Base-by-base conservation (phyloP, 2,797 vertebrate species). In the Gadopsis bispinosus region DNA sequence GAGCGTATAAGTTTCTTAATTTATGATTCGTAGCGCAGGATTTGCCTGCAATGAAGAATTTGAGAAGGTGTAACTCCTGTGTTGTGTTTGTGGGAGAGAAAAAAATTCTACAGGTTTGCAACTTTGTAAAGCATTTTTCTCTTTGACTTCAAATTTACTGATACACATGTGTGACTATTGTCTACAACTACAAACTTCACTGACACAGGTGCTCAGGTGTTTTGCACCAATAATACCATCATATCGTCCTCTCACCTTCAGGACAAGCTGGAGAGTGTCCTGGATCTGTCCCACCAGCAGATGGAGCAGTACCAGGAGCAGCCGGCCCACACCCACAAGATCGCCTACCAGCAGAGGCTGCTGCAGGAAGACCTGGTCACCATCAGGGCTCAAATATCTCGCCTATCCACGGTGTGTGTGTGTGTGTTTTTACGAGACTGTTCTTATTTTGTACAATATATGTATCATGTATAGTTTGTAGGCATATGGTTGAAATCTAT, bases 311-410 rank as follows among this genome's bases (percentile, higher is more conserved):
- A 97, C 93, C 96, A 95, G 89, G 96, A 97, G 75, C 97, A 98
- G 84, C 96, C 96, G 0, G 93, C 94, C 74, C 97, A 98, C 5
- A 77, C 91, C 39, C 96, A 98, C 71, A 99, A 99, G 86, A 99
- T 99, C 9, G 94, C 96, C 82, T 97, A 95, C 83, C 98, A 99
- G 92, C 98, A 99, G 94, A 96, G 95, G 65, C 95, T 99, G 69
- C 95, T 99, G 74, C 97, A 98, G 81, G 98, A 99, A 29, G 98
- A 99, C 75, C 95, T 99, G 26, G 97, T 99, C 75, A 95, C 95
- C 81, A 98, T 99, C 93, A 93, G 97, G 69, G 98, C 98, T 3
- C 96, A 97, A 79, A 96, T 99, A 85, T 99, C 97, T 55, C 95
- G 96, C 73, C 91, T 96, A 47, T 97, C 96, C 78, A 98, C 97